Percentiles rank a stretch among this genome's conserved stretches.
Evolutionary conservation across 2,797 vertebrate species (phyloP).

Genomic region (Rhincodon typus): DNA sequence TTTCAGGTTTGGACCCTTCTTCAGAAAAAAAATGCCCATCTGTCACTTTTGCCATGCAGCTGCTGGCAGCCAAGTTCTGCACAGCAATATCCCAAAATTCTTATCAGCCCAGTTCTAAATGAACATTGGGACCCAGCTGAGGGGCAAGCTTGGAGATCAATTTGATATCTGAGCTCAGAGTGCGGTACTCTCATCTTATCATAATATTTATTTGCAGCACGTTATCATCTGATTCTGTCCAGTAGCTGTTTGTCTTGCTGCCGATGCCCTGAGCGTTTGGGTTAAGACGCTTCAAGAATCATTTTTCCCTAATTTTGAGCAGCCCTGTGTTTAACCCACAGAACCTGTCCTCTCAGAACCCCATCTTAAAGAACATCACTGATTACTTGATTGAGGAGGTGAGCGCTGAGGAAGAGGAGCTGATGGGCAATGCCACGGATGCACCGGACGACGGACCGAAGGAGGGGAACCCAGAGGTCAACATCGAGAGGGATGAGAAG

Average conservation of each 20-base stretch:
- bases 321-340: slow-evolving; percentile 18
- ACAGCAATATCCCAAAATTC: too few relatives aligned
- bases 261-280: not conserved
- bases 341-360: slow-evolving; percentile 74
- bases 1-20: too few relatives aligned
- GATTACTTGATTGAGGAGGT: slow-evolving; percentile 93
- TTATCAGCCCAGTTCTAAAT: too few relatives aligned
- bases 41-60: too few relatives aligned
- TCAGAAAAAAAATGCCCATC: too few relatives aligned
- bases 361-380: slow-evolving; percentile 85
- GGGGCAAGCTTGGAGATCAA: fast-evolving
- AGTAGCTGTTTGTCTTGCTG: not conserved
- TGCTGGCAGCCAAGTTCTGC: too few relatives aligned
- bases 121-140: too few relatives aligned
- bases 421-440: slow-evolving; percentile 72
- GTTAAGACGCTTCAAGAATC: too few relatives aligned
- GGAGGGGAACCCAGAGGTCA: slow-evolving; percentile 80
- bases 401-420: slow-evolving; percentile 84
- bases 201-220: too few relatives aligned
- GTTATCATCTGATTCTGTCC: not conserved
- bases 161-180: too few relatives aligned
- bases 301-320: not conserved
- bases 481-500: slow-evolving; percentile 82
- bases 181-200: too few relatives aligned
- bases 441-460: slow-evolving; percentile 70